These are phyloP conservation scores for Agrilus biguttatus DNA, from an alignment of 2,888 invertebrate genomes.

Conservation along the genomic window DNA sequence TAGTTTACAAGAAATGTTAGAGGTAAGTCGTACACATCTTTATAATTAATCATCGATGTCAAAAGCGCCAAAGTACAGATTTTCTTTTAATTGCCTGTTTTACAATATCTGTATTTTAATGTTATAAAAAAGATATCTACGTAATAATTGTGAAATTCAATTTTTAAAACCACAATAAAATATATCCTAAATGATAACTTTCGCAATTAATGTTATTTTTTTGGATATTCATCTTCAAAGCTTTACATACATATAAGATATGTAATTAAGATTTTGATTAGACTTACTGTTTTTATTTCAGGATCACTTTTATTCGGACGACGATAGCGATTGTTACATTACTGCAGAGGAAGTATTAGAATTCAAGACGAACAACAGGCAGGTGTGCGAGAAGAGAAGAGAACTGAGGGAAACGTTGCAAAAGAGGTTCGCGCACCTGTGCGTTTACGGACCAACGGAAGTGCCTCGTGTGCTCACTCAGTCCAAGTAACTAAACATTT, in stretches of 20 bases:
- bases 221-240: too few species aligned
- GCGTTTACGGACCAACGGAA: constrained; percentile 39
- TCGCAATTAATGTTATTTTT: too few species aligned
- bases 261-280: neutral
- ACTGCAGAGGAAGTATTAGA: constrained; percentile 79
- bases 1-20: constrained; percentile 64
- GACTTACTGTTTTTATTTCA: constrained; percentile 25
- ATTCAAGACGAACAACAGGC: constrained; percentile 66
- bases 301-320: constrained; percentile 68
- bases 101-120: too few species aligned
- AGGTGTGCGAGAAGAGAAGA: constrained; percentile 65
- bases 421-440: constrained; percentile 70
- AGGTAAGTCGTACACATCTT: constrained; percentile 37
- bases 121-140: too few species aligned
- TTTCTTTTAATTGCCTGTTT: too few species aligned
- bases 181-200: too few species aligned
- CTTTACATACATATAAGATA: too few species aligned
- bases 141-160: too few species aligned
- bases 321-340: constrained; percentile 62
- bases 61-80: too few species aligned
- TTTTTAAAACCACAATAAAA: too few species aligned
- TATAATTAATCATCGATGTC: neutral
- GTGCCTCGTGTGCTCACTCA: constrained; percentile 28
- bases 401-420: constrained; percentile 69
- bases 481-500: constrained; percentile 28